These are phyloP conservation scores for Tenthredo mesomela DNA, from an alignment of 2,888 invertebrate genomes.

Conservation along the genomic window DNA sequence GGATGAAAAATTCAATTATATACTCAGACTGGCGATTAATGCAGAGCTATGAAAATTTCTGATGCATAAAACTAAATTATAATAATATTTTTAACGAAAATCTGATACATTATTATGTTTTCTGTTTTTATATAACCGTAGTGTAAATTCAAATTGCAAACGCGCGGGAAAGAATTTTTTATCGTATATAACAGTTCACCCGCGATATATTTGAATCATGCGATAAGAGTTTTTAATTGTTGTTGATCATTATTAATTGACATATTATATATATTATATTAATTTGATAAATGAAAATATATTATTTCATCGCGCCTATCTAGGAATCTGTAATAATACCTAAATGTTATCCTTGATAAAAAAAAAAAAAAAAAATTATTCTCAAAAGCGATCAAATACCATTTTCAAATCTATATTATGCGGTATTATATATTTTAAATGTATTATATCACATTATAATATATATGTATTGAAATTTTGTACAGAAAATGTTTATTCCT, in stretches of 20 bases:
- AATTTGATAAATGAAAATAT: slow-evolving; percentile 28
- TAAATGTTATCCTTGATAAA: neutral
- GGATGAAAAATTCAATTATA: neutral
- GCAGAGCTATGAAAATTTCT: neutral
- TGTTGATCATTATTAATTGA: neutral
- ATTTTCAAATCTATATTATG: slow-evolving; percentile 10
- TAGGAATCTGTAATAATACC: neutral
- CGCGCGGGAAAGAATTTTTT: neutral
- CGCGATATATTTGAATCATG: neutral
- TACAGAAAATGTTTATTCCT: slow-evolving; percentile 10
- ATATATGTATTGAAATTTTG: slow-evolving; percentile 15
- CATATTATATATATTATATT: neutral
- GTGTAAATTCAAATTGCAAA: neutral
- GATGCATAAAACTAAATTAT: neutral
- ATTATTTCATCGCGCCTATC: slow-evolving; percentile 7
- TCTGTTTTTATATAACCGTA: slow-evolving; percentile 1
- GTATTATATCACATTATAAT: neutral
- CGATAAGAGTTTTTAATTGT: neutral
- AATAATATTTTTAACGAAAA: neutral
- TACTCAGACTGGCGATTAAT: neutral
- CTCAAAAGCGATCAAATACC: neutral
- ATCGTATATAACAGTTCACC: neutral
- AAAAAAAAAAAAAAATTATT: neutral
- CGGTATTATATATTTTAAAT: neutral
- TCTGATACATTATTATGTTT: neutral